These are phyloP conservation scores for Brachionichthys hirsutus DNA, from an alignment of 2,113 vertebrate species.

Conservation along the genomic window DNA sequence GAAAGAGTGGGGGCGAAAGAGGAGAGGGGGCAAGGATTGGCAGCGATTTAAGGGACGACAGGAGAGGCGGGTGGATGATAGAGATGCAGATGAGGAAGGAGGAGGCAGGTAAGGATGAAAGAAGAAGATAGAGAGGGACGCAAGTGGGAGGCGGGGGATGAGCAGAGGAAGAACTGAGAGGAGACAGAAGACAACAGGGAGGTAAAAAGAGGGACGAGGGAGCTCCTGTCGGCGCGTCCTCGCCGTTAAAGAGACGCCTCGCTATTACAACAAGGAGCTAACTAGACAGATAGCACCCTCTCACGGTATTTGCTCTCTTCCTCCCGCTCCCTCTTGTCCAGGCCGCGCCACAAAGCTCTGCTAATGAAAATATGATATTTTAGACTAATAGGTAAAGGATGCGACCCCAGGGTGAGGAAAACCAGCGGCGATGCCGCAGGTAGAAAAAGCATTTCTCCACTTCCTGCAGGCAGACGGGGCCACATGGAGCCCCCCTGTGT, in stretches of 20 bases:
- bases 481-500: conserved; percentile 12
- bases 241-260: conserved; percentile 39
- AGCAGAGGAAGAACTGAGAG: conserved; percentile 21
- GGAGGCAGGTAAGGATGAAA: conserved; percentile 29
- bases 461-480: background rate
- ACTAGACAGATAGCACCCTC: conserved; percentile 63
- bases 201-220: conserved; percentile 35
- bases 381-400: background rate
- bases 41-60: conserved; percentile 24
- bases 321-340: conserved; percentile 38
- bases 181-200: conserved; percentile 44
- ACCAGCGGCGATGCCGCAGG: background rate
- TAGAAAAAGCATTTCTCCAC: background rate
- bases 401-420: background rate
- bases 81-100: conserved; percentile 27
- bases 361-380: background rate
- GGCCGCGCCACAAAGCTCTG: conserved; percentile 8
- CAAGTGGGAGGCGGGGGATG: conserved; percentile 19
- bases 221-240: conserved; percentile 40
- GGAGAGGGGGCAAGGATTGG: conserved; percentile 33
- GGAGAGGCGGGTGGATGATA: conserved; percentile 13
- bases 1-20: conserved; percentile 16
- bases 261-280: conserved; percentile 31
- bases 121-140: conserved; percentile 12
- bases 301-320: conserved; percentile 42